Base-by-base conservation (phyloP, 1,140 invertebrate genomes). In the Parasteatoda tepidariorum region DNA sequence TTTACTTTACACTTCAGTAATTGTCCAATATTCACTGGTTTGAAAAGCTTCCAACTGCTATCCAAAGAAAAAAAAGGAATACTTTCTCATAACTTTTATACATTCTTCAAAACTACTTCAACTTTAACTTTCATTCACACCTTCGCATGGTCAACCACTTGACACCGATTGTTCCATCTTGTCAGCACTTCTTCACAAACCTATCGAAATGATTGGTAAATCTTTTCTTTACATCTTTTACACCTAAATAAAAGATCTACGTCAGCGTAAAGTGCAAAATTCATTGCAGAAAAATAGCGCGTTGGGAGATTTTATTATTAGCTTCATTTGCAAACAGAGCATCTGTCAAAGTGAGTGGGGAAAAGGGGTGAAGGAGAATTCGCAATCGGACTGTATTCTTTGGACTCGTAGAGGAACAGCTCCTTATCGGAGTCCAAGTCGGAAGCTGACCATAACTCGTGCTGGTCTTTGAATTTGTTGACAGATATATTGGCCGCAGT, bases 121-220 rank as follows among this genome's bases (percentile, higher is more conserved):
- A 48, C 38, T 48, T 48, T n/a, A n/a, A n/a, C n/a, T n/a, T 48
- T 48, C 38, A 48, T 48, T 48, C 38, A 48, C 9, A 18, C 38
- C n/a, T n/a, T n/a, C n/a, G n/a, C n/a, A n/a, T n/a, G 18, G 18
- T 5, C 41, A 66, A 9, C 38, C 76, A 68, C 76, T 79, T 79
- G 76, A 79, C 76, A 59, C 18, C n/a, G 9, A 79, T 68, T 79
- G 76, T 79, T 26, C 4, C n/a, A 6, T 7, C 33, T 24, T 79
- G 76, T 79, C 76, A 79, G 68, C 76, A 11, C 64, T 28, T 34
- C 30, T 26, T 34, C 41, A 33, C 31, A 67, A 79, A 26, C 64
- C 62, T 79, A 79, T 79, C 76, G 76, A 68, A 79, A 79, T 79
- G 76, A 79, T 79, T 79, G 76, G 76, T 67, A 76, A 76, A 76